A percentile compares a stretch with the other conserved stretches of the same genome.
Evolutionary conservation across 2,797 vertebrate genomes (phyloP).

Genomic region (Channallabes apus): DNA sequence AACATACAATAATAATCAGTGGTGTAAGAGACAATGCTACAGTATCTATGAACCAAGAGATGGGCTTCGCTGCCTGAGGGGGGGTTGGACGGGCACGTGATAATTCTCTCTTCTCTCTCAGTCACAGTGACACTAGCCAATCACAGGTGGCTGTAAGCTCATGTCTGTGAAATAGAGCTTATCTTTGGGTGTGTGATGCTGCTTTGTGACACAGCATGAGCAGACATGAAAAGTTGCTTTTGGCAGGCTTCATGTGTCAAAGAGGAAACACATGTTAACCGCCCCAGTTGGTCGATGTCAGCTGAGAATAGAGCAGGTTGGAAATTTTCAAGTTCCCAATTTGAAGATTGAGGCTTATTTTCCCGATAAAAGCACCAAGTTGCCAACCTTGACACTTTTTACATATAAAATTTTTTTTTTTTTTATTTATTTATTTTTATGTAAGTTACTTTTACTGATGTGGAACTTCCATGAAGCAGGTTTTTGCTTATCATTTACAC

Average conservation of each 20-base stretch:
- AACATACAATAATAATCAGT: not conserved
- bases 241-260: not conserved
- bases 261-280: not conserved
- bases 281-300: not conserved
- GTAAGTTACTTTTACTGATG: not conserved
- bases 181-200: not conserved
- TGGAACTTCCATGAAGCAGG: not conserved
- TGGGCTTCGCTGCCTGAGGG: not conserved
- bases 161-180: not conserved
- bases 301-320: not conserved
- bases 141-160: not conserved
- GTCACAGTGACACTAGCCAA: not conserved
- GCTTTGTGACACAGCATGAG: conserved; percentile 3
- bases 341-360: not conserved
- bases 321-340: not conserved
- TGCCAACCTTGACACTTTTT: not conserved
- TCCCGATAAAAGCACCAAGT: not conserved
- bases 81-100: not conserved
- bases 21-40: not conserved
- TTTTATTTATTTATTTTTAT: too few species aligned
- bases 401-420: not conserved
- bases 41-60: not conserved
- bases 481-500: not conserved
- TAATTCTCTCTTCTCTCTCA: not conserved
- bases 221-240: not conserved